These are phyloP conservation scores for fruit fly (Drosophila melanogaster) DNA, from an alignment of 1,140 invertebrate genomes.

Conservation along the genomic window DNA sequence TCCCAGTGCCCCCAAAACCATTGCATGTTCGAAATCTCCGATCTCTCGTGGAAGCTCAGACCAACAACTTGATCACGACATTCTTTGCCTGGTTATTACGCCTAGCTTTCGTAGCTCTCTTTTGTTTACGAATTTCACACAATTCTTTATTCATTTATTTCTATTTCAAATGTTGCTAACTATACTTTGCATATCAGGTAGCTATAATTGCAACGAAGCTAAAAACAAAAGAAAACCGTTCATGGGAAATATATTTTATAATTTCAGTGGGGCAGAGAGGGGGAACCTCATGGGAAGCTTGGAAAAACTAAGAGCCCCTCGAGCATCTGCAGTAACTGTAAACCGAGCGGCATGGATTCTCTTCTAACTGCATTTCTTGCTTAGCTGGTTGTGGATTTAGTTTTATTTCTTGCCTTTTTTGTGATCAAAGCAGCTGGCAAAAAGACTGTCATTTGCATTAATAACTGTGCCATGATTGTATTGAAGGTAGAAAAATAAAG, in stretches of 20 bases:
- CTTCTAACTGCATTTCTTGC: conserved; percentile 37
- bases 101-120: conserved; percentile 14
- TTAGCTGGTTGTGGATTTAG: conserved; percentile 7
- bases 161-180: conserved; percentile 19
- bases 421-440: conserved; percentile 19
- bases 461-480: conserved; percentile 24
- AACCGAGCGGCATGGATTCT: conserved; percentile 19
- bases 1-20: neutral
- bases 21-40: conserved; percentile 28
- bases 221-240: conserved; percentile 54
- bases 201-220: conserved; percentile 36
- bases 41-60: conserved; percentile 16
- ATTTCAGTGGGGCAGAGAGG: conserved; percentile 9
- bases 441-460: conserved; percentile 31
- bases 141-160: conserved; percentile 60
- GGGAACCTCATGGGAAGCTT: conserved; percentile 33
- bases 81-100: conserved; percentile 25
- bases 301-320: conserved; percentile 13
- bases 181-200: conserved; percentile 50
- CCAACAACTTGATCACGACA: conserved; percentile 32
- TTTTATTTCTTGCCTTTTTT: conserved; percentile 11
- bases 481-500: neutral
- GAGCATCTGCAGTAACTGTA: conserved; percentile 42
- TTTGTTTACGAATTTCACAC: conserved; percentile 58
- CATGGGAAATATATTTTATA: conserved; percentile 69